Evolutionary conservation across 2,888 invertebrate genomes (phyloP).

Genomic region (Nysson spinosus): DNA sequence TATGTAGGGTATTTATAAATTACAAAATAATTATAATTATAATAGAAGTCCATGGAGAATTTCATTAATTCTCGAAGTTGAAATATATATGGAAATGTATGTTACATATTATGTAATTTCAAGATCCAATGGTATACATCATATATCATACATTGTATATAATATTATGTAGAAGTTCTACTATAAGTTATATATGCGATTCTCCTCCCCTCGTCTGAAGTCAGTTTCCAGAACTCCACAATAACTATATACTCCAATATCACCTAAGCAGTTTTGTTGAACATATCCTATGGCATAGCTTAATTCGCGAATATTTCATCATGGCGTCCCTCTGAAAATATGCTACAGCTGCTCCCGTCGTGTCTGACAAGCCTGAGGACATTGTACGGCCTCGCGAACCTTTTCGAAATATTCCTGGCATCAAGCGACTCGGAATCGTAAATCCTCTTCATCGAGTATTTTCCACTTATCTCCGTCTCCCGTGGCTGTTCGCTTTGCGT

Average conservation of each 20-base stretch:
- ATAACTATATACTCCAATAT: no score
- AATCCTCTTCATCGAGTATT: conserved; percentile 43
- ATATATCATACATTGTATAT: no score
- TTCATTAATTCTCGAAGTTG: no score
- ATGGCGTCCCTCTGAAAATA: conserved; percentile 68
- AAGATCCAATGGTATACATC: no score
- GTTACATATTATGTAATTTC: no score
- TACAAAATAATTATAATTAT: no score
- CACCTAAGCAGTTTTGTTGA: conserved; percentile 64
- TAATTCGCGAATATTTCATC: conserved; percentile 71
- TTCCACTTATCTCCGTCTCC: conserved; percentile 26
- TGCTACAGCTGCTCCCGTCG: conserved; percentile 72
- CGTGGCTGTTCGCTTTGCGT: neutral
- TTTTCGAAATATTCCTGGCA: conserved; percentile 34
- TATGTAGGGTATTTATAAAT: no score
- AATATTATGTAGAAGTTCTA: no score
- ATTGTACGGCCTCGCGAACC: conserved; percentile 32
- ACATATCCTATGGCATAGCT: conserved; percentile 62
- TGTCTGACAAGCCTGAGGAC: conserved; percentile 65
- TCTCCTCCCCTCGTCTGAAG: conserved; percentile 56
- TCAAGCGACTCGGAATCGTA: conserved; percentile 16
- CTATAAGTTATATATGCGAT: no score
- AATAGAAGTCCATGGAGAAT: no score
- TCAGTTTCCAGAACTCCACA: no score
- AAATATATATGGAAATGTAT: no score